phyloP scores from a whole-genome alignment of 1,140 invertebrate species.

The Hylyphantes graminicola region DNA sequence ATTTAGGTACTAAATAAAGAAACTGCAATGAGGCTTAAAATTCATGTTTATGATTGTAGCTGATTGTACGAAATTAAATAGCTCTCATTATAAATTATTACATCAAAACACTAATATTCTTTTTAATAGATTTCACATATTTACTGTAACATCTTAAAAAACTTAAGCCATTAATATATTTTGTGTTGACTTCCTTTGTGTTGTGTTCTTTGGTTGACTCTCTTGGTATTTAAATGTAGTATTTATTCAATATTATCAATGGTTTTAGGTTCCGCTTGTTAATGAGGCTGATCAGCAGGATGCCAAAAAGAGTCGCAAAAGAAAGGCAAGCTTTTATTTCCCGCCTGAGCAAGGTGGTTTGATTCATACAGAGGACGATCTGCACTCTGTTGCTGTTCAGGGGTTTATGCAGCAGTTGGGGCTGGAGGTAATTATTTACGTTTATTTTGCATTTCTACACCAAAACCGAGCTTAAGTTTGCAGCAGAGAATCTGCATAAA shows the following conservation, averaged over 20 bases:
- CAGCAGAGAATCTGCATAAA: too few species aligned
- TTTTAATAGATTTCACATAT: too few species aligned
- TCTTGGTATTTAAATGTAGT: neutral
- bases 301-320: constrained; percentile 38
- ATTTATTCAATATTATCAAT: neutral
- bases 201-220: neutral
- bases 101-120: too few species aligned
- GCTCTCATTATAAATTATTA: too few species aligned
- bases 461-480: neutral
- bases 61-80: too few species aligned
- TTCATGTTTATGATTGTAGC: too few species aligned
- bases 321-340: constrained; percentile 57
- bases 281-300: constrained; percentile 22
- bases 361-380: constrained; percentile 50
- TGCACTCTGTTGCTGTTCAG: constrained; percentile 48
- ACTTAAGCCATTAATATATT: neutral
- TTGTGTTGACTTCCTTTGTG: neutral
- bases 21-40: too few species aligned
- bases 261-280: neutral
- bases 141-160: neutral
- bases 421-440: constrained; percentile 35
- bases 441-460: constrained; percentile 3
- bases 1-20: too few species aligned
- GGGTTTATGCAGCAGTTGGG: constrained; percentile 58
- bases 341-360: constrained; percentile 28